A percentile compares a stretch with the other conserved stretches of the same genome.
These are phyloP conservation scores for Spialia ferax DNA, from an alignment of 2,888 invertebrate genomes.

Conservation along the genomic window DNA sequence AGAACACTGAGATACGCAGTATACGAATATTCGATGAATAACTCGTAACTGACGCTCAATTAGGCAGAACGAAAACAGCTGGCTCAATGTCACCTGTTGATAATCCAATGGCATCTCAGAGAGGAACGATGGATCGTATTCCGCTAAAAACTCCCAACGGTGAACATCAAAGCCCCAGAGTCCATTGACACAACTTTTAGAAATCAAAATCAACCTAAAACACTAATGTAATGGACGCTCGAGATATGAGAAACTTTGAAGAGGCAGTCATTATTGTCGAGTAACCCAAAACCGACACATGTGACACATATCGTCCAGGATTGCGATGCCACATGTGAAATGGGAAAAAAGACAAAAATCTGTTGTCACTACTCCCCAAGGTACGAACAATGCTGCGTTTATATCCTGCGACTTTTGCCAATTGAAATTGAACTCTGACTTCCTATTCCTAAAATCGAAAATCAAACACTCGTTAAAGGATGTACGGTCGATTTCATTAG, in stretches of 20 bases:
- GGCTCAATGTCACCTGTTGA: constrained; percentile 69
- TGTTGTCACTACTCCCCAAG: constrained; percentile 84
- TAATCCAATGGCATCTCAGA: constrained; percentile 51
- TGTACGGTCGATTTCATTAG: constrained; percentile 74
- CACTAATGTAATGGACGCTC: constrained; percentile 68
- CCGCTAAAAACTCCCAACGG: constrained; percentile 63
- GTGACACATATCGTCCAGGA: constrained; percentile 85
- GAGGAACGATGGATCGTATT: constrained; percentile 61
- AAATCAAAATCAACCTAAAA: constrained; percentile 65
- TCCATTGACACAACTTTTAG: constrained; percentile 66
- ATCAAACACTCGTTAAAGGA: constrained; percentile 50
- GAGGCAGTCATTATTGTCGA: constrained; percentile 80
- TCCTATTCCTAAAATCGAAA: constrained; percentile 54
- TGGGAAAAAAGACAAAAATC: constrained; percentile 81
- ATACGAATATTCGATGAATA: constrained; percentile 45
- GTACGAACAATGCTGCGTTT: constrained; percentile 80
- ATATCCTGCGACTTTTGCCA: constrained; percentile 53
- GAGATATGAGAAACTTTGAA: constrained; percentile 78
- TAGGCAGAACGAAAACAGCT: constrained; percentile 52
- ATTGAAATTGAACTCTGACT: constrained; percentile 62
- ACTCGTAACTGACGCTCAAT: constrained; percentile 53
- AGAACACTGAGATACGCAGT: constrained; percentile 22
- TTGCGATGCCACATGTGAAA: constrained; percentile 86
- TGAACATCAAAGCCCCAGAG: constrained; percentile 73
- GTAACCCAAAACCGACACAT: constrained; percentile 85